Evolutionary conservation across 2,888 invertebrate genomes (phyloP), one percentile per base, ranked within the genome.

Genomic region (Dolichopus griseipennis): DNA sequence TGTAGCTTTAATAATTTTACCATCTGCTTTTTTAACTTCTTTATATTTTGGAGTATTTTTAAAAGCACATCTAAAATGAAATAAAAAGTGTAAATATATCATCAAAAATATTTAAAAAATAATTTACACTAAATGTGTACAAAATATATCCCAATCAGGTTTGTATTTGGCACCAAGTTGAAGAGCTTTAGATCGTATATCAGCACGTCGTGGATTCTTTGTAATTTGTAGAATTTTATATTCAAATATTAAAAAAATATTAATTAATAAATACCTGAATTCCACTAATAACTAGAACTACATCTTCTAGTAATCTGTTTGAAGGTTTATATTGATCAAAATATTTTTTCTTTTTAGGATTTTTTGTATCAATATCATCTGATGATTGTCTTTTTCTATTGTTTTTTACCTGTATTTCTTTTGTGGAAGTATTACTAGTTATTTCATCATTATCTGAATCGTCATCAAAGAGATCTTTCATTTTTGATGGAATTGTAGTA

Each of bases 71-170:
- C 95, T 94, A 80, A 83, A 81, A 41, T 73, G 2, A 27, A 27
- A 27, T 27, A 27, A 27, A 27, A 27, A 27, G 5, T n/a, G n/a
- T n/a, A n/a, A n/a, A n/a, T n/a, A n/a, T n/a, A n/a, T 20, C n/a
- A 27, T 3, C 18, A 33, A 10, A 34, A 7, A 12, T n/a, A n/a
- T 67, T 61, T 52, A 18, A 65, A 67, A 41, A 63, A 43, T 61
- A 83, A 27, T 88, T 84, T 82, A 94, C 92, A 96, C 85, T 72
- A 96, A 86, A 82, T 95, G 95, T 8, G 94, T 95, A 78, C 92
- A 93, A 34, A 77, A 78, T 21, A 80, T 76, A 66, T 85, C 85
- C 94, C 94, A 95, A 81, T 92, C 90, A 0, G 86, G 82, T 77
- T 85, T 86, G 77, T 91, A 93, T 72, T 83, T 84, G 1, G 93